Evolutionary conservation across 2,888 invertebrate species (phyloP).

Genomic region (Coenonympha glycerion): DNA sequence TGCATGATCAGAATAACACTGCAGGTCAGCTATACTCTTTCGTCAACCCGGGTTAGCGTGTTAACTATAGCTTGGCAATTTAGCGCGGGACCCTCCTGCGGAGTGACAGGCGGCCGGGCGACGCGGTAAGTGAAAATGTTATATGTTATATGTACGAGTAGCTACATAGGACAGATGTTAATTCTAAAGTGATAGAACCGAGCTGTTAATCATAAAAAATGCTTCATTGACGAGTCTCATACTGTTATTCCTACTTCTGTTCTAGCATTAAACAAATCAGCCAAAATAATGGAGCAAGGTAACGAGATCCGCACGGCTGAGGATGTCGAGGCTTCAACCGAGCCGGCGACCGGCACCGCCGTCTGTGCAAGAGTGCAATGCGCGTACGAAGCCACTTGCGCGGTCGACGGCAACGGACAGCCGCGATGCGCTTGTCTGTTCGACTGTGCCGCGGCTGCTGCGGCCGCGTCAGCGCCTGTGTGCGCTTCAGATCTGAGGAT

Average conservation of each 20-base stretch:
- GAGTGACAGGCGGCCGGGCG: no score
- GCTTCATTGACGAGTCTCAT: background rate
- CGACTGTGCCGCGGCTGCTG: conserved; percentile 80
- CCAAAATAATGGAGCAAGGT: conserved; percentile 45
- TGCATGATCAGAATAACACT: conserved; percentile 75
- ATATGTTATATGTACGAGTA: no score
- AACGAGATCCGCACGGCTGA: conserved; percentile 57
- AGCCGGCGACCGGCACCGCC: conserved; percentile 70
- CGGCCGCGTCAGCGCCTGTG: conserved; percentile 77
- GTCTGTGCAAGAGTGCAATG: conserved; percentile 88
- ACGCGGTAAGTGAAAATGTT: no score
- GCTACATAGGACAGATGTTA: no score
- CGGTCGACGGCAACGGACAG: conserved; percentile 80
- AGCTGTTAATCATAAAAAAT: no score
- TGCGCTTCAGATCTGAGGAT: conserved; percentile 89
- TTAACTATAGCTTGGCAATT: no score
- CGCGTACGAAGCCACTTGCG: conserved; percentile 90
- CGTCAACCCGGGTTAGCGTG: no score
- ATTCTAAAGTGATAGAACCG: no score
- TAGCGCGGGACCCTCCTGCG: no score
- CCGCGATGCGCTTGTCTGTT: conserved; percentile 85
- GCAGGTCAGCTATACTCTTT: conserved; percentile 31
- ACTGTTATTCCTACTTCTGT: background rate
- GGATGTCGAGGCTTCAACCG: conserved; percentile 52
- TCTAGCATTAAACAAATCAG: conserved; percentile 50